Evolutionary conservation across 2,113 vertebrate genomes (phyloP), one percentile per base, ranked within the genome.

Genomic region (Otis tarda): DNA sequence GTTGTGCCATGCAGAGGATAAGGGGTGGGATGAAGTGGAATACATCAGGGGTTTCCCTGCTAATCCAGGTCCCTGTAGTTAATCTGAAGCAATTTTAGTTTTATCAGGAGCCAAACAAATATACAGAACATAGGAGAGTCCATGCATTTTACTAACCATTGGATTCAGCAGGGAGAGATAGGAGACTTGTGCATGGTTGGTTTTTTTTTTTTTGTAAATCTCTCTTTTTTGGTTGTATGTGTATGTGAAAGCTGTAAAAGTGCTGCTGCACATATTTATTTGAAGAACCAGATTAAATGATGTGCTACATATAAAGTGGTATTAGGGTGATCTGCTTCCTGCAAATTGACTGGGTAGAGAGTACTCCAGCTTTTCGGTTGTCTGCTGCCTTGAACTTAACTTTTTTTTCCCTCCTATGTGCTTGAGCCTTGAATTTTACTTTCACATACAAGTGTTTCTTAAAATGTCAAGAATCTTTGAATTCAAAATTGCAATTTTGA

Each of bases 211-310:
- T 78, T 53, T 4, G 0, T 17, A 35, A 45, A 65, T 53, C 5
- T 28, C 10, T 4, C 4, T 7, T 64, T 64, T 87, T 45, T 2
- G 5, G 3, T 14, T 4, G 0, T 43, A 5, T 64, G 17, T 4
- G 0, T 43, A 6, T 59, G 15, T 77, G 55, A n/a, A 83, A 39
- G 11, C 50, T 73, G 73, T 5, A 6, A 12, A 64, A 33, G 30
- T 47, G 22, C 45, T 87, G 74, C 78, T 87, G 33, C 33, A 52
- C 28, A 33, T 10, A 22, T 77, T 77, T 64, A 12, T 84, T 81
- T 90, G 39, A 43, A 87, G 22, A 64, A 16, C 5, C 1, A 1
- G 4, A 5, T 64, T 10, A 68, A 61, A 67, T 27, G 2, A 7
- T 63, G 37, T 31, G 25, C 41, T 67, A 2, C 17, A 15, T 47